Conservation (phyloP, 64 coral and sea anemone species). For the Acropora yongei region DNA sequence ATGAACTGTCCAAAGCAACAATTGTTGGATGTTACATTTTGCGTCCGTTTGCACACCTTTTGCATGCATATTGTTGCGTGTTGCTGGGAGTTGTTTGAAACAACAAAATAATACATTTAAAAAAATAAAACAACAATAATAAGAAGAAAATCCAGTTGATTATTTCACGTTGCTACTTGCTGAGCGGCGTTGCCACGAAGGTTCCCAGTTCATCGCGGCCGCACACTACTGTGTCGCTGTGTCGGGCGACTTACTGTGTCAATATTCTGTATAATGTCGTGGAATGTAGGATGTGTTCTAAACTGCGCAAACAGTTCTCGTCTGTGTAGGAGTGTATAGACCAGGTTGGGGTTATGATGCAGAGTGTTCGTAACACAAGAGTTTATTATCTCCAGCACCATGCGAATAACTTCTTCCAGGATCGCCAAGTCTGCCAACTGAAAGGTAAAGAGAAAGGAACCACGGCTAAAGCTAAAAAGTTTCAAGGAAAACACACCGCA, state of each 20-base stretch:
- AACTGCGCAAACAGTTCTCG: slow-evolving; percentile 98
- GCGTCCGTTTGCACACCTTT: too few relatives aligned
- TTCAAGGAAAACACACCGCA: background rate
- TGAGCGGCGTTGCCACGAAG: too few relatives aligned
- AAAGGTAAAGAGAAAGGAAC: background rate
- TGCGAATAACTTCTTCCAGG: slow-evolving; percentile 96
- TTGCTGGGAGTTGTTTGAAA: too few relatives aligned
- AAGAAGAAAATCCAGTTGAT: too few relatives aligned
- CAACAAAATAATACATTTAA: too few relatives aligned
- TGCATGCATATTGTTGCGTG: too few relatives aligned
- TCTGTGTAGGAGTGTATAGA: slow-evolving; percentile 92
- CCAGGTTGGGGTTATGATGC: slow-evolving; percentile 98
- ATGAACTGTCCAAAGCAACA: too few relatives aligned
- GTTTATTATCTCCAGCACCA: slow-evolving; percentile 98
- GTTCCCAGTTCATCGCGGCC: too few relatives aligned
- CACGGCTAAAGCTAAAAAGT: background rate
- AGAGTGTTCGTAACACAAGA: slow-evolving; percentile 98
- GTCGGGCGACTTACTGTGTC: slow-evolving; percentile 81
- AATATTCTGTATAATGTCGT: slow-evolving; percentile 98
- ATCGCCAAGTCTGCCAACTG: slow-evolving; percentile 95
- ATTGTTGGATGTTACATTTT: too few relatives aligned
- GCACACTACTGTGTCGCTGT: too few relatives aligned
- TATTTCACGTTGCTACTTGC: too few relatives aligned
- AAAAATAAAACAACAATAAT: too few relatives aligned
- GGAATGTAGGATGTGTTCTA: slow-evolving; percentile 90